Evolutionary conservation across 2,113 vertebrate species (phyloP).

Genomic region (Lepisosteus osseus): DNA sequence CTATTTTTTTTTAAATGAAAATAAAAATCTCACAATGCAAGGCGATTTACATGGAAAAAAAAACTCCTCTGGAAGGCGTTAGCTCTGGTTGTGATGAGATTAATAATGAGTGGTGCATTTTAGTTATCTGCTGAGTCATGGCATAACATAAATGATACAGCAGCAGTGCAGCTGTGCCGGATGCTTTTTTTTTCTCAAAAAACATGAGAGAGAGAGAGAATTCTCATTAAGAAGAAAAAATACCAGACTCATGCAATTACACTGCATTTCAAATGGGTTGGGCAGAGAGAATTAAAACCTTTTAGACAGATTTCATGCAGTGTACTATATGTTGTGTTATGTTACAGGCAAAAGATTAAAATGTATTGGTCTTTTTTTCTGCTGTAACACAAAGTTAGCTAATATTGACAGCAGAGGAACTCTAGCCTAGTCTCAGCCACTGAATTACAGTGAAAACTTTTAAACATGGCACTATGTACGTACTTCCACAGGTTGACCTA

Average conservation of each 20-base stretch:
- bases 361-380: constrained; percentile 4
- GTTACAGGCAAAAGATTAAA: constrained; percentile 11
- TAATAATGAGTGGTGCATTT: constrained; percentile 47
- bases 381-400: constrained; percentile 5
- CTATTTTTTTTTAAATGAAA: too few species aligned
- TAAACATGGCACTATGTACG: too few species aligned
- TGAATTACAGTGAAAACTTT: too few species aligned
- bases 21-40: too few species aligned
- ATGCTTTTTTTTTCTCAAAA: neutral
- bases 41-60: too few species aligned
- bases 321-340: constrained; percentile 7
- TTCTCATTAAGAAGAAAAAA: neutral
- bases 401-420: too few species aligned
- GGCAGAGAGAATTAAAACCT: constrained; percentile 1
- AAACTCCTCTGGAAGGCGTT: neutral
- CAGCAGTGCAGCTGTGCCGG: constrained; percentile 5
- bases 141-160: constrained; percentile 16
- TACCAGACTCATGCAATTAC: constrained; percentile 17
- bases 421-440: too few species aligned
- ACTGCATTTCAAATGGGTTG: constrained; percentile 11
- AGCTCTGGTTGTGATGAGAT: constrained; percentile 35
- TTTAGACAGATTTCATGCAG: constrained; percentile 7
- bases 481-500: too few species aligned
- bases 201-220: neutral
- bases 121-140: constrained; percentile 53